These are phyloP conservation scores for Hylyphantes graminicola DNA, from an alignment of 1,140 invertebrate species.

Conservation along the genomic window DNA sequence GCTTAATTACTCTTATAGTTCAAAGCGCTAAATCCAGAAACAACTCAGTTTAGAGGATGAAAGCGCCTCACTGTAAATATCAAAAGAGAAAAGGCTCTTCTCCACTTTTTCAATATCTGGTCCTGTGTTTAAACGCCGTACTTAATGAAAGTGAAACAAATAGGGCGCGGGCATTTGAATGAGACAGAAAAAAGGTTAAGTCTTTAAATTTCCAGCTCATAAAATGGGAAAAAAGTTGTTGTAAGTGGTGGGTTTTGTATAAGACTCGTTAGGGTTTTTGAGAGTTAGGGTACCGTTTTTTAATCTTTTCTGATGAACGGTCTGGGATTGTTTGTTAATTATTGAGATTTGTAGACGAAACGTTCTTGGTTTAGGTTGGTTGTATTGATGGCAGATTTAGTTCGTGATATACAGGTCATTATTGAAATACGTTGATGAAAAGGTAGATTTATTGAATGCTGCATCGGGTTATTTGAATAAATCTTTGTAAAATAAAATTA, in stretches of 20 bases:
- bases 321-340: background rate
- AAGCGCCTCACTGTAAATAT: slow-evolving; percentile 14
- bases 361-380: no score
- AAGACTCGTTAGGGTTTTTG: slow-evolving; percentile 6
- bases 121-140: slow-evolving; percentile 44
- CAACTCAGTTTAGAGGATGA: slow-evolving; percentile 58
- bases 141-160: slow-evolving; percentile 61
- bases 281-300: background rate
- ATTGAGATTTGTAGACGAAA: no score
- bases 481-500: no score
- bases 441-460: no score
- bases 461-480: no score
- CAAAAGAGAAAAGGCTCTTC: slow-evolving; percentile 38
- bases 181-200: background rate
- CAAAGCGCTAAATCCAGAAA: slow-evolving; percentile 59
- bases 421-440: no score
- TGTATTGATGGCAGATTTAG: no score
- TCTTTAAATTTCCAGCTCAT: slow-evolving; percentile 38
- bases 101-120: slow-evolving; percentile 55
- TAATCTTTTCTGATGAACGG: background rate
- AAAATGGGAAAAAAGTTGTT: slow-evolving; percentile 13
- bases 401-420: no score
- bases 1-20: slow-evolving; percentile 57
- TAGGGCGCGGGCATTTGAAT: slow-evolving; percentile 40
- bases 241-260: background rate